phyloP scores from a whole-genome alignment of 2,888 invertebrate species.

The Schizaphis graminum region DNA sequence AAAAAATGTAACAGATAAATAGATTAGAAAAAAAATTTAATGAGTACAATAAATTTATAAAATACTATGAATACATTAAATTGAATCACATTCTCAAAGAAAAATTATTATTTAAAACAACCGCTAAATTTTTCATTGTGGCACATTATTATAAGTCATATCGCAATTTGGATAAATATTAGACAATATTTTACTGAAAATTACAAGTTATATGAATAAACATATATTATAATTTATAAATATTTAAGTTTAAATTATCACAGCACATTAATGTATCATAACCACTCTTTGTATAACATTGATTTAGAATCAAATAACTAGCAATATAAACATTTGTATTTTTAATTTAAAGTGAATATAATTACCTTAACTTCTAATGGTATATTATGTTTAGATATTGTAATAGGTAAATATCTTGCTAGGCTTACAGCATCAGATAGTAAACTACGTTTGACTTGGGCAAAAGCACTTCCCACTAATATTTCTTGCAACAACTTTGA shows the following conservation, averaged over 20 bases:
- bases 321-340: not conserved
- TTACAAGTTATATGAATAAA: no score
- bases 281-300: no score
- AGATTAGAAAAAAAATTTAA: not conserved
- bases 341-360: constrained; percentile 37
- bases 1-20: not conserved
- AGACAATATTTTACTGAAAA: no score
- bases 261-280: no score
- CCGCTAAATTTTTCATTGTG: no score
- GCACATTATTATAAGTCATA: no score
- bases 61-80: not conserved
- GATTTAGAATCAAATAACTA: not conserved
- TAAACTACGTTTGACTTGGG: constrained; percentile 80
- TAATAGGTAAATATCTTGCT: constrained; percentile 81
- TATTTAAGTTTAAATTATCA: no score
- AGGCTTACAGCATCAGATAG: constrained; percentile 80
- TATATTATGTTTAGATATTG: constrained; percentile 74
- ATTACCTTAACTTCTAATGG: constrained; percentile 78
- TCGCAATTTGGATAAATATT: no score
- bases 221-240: no score
- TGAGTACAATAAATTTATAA: not conserved
- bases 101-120: not conserved
- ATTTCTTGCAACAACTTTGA: constrained; percentile 85
- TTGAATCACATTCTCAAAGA: not conserved
- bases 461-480: constrained; percentile 81